A percentile compares a stretch with the other conserved stretches of the same genome.
Evolutionary conservation across 64 coral and sea anemone species (phyloP).

Genomic region (Orbicella faveolata): DNA sequence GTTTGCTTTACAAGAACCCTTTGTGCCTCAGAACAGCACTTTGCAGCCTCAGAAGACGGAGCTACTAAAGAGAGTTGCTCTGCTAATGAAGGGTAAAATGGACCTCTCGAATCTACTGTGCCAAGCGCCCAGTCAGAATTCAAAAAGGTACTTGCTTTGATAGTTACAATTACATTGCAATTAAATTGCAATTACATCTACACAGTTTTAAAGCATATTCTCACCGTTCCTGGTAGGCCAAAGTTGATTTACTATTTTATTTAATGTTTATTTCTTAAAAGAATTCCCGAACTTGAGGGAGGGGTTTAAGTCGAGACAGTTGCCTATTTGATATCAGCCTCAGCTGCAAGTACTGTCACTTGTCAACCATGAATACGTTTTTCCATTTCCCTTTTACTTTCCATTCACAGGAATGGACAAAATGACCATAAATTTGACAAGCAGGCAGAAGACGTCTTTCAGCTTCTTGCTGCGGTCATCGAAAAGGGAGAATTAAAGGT

Average conservation of each 20-base stretch:
- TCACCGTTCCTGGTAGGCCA: too few relatives aligned
- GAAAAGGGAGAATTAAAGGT: constrained; percentile 7
- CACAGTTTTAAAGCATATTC: neutral
- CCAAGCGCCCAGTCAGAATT: neutral
- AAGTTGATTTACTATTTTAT: too few relatives aligned
- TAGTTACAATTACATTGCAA: neutral
- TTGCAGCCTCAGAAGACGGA: neutral
- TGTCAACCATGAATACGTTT: too few relatives aligned
- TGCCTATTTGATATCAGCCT: too few relatives aligned
- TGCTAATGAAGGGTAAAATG: neutral
- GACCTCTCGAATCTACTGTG: neutral
- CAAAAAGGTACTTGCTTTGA: neutral
- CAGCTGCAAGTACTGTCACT: too few relatives aligned
- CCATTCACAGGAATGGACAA: neutral
- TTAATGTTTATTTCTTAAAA: too few relatives aligned
- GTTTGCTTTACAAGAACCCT: neutral
- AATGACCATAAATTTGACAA: neutral
- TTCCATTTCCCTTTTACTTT: neutral
- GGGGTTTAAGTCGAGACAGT: too few relatives aligned
- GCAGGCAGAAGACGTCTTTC: neutral
- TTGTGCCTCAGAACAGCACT: neutral
- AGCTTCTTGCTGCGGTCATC: neutral
- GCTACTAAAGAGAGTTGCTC: neutral
- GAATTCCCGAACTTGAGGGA: too few relatives aligned
- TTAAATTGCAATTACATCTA: too few relatives aligned